These are phyloP conservation scores for Oscheius myriophilus DNA, from an alignment of 2,888 invertebrate species.

Conservation along the genomic window DNA sequence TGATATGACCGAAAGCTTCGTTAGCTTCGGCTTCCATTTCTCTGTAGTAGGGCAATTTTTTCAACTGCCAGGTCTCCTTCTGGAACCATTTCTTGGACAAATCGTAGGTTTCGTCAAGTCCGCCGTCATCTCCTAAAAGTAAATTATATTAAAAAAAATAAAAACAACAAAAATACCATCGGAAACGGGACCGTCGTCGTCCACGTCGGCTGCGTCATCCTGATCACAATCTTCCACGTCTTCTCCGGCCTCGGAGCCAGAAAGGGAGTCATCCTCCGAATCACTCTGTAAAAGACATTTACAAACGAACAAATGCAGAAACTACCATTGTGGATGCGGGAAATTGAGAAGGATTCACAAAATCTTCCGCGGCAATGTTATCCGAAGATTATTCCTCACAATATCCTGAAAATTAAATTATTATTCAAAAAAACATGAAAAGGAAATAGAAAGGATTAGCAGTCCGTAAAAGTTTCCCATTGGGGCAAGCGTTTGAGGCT, in stretches of 20 bases:
- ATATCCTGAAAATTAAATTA: too few relatives aligned
- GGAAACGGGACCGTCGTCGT: conserved; percentile 16
- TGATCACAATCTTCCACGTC: conserved; percentile 36
- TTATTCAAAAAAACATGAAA: too few relatives aligned
- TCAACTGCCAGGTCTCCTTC: conserved; percentile 64
- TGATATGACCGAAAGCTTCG: conserved; percentile 49
- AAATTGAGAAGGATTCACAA: too few relatives aligned
- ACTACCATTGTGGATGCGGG: conserved; percentile 9
- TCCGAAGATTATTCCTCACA: too few relatives aligned
- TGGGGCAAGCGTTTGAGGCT: too few relatives aligned
- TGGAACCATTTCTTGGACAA: conserved; percentile 49
- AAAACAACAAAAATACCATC: too few relatives aligned
- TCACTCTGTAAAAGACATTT: conserved; percentile 37
- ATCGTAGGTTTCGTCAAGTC: background rate
- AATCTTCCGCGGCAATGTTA: too few relatives aligned
- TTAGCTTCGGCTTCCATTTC: conserved; percentile 62
- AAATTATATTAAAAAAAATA: too few relatives aligned
- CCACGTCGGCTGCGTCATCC: conserved; percentile 39
- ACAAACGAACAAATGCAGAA: background rate
- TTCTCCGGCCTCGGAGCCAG: conserved; percentile 40
- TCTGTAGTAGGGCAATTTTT: conserved; percentile 60
- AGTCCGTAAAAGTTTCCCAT: too few relatives aligned
- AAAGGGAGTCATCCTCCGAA: conserved; percentile 44
- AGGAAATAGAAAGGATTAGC: too few relatives aligned
- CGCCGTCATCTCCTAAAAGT: conserved; percentile 35